phyloP scores from a whole-genome alignment of 2,113 vertebrate species.

The Paracanthobrama guichenoti region DNA sequence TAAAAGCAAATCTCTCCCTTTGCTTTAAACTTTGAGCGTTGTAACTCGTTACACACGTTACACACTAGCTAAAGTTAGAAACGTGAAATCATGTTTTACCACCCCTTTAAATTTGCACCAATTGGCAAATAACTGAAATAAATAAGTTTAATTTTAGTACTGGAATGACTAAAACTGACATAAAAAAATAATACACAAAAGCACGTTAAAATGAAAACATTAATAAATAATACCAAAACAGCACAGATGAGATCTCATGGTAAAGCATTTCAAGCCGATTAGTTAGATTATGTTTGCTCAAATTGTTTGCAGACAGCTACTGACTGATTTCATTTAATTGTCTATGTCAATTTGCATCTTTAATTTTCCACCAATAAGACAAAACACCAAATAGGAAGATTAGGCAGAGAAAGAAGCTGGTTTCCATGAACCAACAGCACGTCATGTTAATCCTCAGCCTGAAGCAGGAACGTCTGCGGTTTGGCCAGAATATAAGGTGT shows the following conservation, averaged over 20 bases:
- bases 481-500: not conserved
- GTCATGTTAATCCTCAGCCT: not conserved
- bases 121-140: not conserved
- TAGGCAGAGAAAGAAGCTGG: not conserved
- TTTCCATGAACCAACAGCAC: not conserved
- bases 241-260: not conserved
- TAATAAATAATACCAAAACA: not conserved
- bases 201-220: not conserved
- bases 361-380: not conserved
- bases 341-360: conserved; percentile 10
- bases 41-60: no score
- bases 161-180: not conserved
- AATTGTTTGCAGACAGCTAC: conserved; percentile 3
- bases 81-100: no score
- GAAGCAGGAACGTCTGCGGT: not conserved
- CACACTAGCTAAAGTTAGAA: no score
- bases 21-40: no score
- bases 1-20: no score
- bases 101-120: no score
- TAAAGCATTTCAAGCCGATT: no score
- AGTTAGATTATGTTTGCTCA: not conserved
- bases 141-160: not conserved
- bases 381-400: not conserved
- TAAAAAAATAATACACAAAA: not conserved
- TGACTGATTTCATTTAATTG: not conserved